phyloP scores from a whole-genome alignment of 2,113 vertebrate genomes.

The Cebidichthys violaceus region DNA sequence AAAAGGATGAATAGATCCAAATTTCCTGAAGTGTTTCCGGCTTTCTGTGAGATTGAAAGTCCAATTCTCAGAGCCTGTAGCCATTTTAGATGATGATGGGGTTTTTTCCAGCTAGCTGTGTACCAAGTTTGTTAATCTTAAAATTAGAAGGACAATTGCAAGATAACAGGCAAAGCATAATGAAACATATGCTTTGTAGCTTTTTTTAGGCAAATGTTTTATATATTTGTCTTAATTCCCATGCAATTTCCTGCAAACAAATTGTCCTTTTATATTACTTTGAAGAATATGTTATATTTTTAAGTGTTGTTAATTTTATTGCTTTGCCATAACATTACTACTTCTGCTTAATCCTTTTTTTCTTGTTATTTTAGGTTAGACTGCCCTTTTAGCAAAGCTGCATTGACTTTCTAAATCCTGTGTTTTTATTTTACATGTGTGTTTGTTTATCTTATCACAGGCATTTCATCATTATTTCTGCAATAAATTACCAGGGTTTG shows the following conservation, averaged over 20 bases:
- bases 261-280: constrained; percentile 34
- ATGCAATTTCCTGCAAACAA: constrained; percentile 40
- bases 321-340: constrained; percentile 15
- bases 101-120: constrained; percentile 15
- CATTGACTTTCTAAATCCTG: constrained; percentile 64
- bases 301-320: constrained; percentile 1
- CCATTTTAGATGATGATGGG: neutral
- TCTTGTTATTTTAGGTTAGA: constrained; percentile 48
- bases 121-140: constrained; percentile 13
- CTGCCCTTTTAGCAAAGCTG: constrained; percentile 92
- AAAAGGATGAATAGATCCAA: constrained; percentile 84
- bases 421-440: constrained; percentile 51
- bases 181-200: constrained; percentile 1
- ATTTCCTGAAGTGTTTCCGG: constrained; percentile 26
- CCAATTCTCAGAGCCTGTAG: constrained; percentile 9
- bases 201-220: constrained; percentile 10
- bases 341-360: constrained; percentile 16
- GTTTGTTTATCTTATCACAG: constrained; percentile 82
- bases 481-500: constrained; percentile 94
- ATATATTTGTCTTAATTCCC: constrained; percentile 12
- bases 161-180: constrained; percentile 15
- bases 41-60: constrained; percentile 36
- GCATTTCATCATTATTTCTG: constrained; percentile 92
- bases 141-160: constrained; percentile 12
- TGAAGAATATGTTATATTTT: constrained; percentile 28